Percentiles rank a stretch among this genome's conserved stretches.
Evolutionary conservation across 1,140 invertebrate genomes (phyloP).

Genomic region (Leptonema lineaticorne): DNA sequence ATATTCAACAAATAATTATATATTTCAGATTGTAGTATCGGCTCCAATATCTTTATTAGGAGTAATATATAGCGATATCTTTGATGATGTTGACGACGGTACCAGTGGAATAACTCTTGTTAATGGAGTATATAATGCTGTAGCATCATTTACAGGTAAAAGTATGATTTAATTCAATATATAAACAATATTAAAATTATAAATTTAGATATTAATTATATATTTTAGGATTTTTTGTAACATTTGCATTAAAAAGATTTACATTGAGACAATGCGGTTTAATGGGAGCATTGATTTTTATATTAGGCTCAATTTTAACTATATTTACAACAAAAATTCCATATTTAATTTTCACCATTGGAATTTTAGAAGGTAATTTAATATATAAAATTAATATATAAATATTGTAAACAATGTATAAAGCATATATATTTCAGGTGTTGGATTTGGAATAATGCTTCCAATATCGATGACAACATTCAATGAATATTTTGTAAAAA

Average conservation of each 20-base stretch:
- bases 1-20: too few relatives aligned
- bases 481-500: slow-evolving; percentile 55
- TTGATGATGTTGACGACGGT: slow-evolving; percentile 59
- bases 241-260: slow-evolving; percentile 52
- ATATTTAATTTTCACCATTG: slow-evolving; percentile 50
- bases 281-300: slow-evolving; percentile 47
- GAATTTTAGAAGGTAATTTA: slow-evolving; percentile 51
- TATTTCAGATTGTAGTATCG: slow-evolving; percentile 55
- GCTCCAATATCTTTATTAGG: slow-evolving; percentile 64
- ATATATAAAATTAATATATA: not conserved
- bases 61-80: slow-evolving; percentile 65
- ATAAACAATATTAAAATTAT: slow-evolving; percentile 43
- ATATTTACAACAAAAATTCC: slow-evolving; percentile 55
- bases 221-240: slow-evolving; percentile 49
- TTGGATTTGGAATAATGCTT: slow-evolving; percentile 56
- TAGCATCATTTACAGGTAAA: slow-evolving; percentile 59
- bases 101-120: slow-evolving; percentile 61
- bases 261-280: slow-evolving; percentile 51
- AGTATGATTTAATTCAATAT: not conserved
- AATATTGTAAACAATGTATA: not conserved
- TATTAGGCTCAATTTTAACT: slow-evolving; percentile 54
- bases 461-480: slow-evolving; percentile 54
- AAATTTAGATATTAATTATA: not conserved
- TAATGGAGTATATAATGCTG: slow-evolving; percentile 61
- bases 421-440: slow-evolving; percentile 42